Percentiles rank a stretch among this genome's conserved stretches.
Conservation (phyloP, 2,797 vertebrate genomes). For the Bryconaethiops microstoma region DNA sequence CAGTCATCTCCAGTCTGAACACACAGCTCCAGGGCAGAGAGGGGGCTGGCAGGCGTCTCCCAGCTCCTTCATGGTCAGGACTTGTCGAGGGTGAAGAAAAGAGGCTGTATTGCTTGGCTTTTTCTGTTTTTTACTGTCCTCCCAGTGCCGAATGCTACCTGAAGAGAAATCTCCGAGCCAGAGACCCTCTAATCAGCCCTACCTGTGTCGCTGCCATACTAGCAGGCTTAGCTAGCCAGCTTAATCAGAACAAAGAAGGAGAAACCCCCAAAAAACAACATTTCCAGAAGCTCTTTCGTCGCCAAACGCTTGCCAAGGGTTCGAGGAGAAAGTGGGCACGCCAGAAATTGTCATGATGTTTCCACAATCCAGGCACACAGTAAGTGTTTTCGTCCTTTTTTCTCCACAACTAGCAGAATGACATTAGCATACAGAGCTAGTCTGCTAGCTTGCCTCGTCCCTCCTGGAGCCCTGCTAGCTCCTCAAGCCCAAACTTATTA, state of each 20-base stretch:
- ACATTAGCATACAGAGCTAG: constrained; percentile 38
- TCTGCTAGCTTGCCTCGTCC: constrained; percentile 14
- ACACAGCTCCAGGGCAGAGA: constrained; percentile 28
- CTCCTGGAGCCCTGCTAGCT: not conserved
- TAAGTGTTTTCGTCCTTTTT: constrained; percentile 70
- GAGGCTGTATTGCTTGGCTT: not conserved
- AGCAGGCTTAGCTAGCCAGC: constrained; percentile 46
- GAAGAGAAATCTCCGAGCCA: constrained; percentile 27
- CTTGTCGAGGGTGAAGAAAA: not conserved
- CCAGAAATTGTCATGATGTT: constrained; percentile 91
- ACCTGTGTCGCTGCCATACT: constrained; percentile 25
- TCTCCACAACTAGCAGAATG: not conserved
- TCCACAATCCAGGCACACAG: constrained; percentile 98
- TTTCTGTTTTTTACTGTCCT: not conserved
- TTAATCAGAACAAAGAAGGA: constrained; percentile 45
- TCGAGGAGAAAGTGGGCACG: constrained; percentile 26
- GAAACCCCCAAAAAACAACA: constrained; percentile 4
- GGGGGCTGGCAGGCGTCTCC: constrained; percentile 1
- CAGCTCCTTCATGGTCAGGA: constrained; percentile 1
- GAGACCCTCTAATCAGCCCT: constrained; percentile 22
- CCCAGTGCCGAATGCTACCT: constrained; percentile 40
- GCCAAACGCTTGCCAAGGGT: constrained; percentile 13
- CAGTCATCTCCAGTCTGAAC: constrained; percentile 3
- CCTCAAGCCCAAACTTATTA: not conserved
- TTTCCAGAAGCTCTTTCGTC: constrained; percentile 8